Evolutionary conservation across 2,888 invertebrate species (phyloP), one percentile per base, ranked within the genome.

Genomic region (Smittia sp.): DNA sequence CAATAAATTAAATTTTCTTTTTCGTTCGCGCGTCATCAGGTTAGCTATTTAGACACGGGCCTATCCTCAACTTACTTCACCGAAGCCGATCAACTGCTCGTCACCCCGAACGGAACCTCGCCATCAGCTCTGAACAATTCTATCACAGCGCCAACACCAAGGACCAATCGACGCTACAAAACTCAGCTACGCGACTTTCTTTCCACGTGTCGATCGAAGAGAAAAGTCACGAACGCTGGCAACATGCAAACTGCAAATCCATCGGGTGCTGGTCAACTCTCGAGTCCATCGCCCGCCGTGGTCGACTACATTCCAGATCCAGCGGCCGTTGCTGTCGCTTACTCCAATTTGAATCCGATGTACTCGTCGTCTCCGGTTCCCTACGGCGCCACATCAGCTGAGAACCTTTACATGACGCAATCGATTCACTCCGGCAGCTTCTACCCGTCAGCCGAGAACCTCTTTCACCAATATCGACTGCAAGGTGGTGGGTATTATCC

Each of bases 1-100:
- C 18, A 22, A 20, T 7, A 41, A 41, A 69, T 52, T 69, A 39
- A 66, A n/a, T 63, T 13, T 63, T 13, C 63, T 11, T 52, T 27
- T 69, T 13, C 20, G 54, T 46, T 32, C 9, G 11, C 13, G 15
- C 46, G n/a, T 69, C 11, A 46, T 39, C 32, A 75, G 75, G 75
- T 83, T 1, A 97, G 97, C 81, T 98, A 98, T 83, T 86, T 98
- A 79, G 96, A 96, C 81, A 95, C 95, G 0, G 95, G 95, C 15
- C 85, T 96, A 76, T 94, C 94, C 15, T 95, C 93, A 79, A 89
- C 91, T 74, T 95, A 95, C 83, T 94, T 95, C 83, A 91, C 92
- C 6, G 95, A 95, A 79, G 87, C 89, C 62, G 94, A 94, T 79
- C 92, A 91, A 80, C 83, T 93, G 18, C 86, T 87, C 74, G 86